Conservation (phyloP, 2,888 invertebrate species). For the Eupeodes latifasciatus region DNA sequence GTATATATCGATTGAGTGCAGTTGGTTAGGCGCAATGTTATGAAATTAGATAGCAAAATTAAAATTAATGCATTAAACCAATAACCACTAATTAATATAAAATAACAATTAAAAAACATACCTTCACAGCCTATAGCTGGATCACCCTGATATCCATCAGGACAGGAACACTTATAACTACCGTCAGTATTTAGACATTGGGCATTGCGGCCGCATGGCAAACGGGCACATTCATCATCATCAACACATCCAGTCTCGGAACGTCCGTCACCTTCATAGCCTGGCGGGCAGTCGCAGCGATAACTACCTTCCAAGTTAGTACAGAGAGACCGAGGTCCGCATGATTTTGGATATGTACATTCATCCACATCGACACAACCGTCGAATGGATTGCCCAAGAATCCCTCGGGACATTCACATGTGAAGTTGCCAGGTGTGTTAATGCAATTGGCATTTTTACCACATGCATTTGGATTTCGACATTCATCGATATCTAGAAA, state of each 20-base stretch:
- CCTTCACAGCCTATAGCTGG: slow-evolving; percentile 90
- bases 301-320: slow-evolving; percentile 91
- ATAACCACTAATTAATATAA: slow-evolving; percentile 1
- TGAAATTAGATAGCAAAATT: slow-evolving; percentile 72
- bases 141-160: slow-evolving; percentile 92
- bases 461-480: slow-evolving; percentile 91
- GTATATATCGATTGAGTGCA: slow-evolving; percentile 77
- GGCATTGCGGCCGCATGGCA: slow-evolving; percentile 92
- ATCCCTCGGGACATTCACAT: slow-evolving; percentile 93
- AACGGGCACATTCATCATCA: slow-evolving; percentile 90
- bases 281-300: slow-evolving; percentile 93
- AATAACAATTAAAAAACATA: slow-evolving; percentile 83
- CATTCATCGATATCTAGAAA: slow-evolving; percentile 94
- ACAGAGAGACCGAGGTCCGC: slow-evolving; percentile 92
- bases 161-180: slow-evolving; percentile 92
- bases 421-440: slow-evolving; percentile 95
- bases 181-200: slow-evolving; percentile 92
- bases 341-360: slow-evolving; percentile 89
- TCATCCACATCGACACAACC: slow-evolving; percentile 93
- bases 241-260: slow-evolving; percentile 89
- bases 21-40: slow-evolving; percentile 73
- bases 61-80: slow-evolving; percentile 24
- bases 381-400: slow-evolving; percentile 92
- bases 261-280: slow-evolving; percentile 92
- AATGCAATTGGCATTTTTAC: slow-evolving; percentile 91